Evolutionary conservation across 2,888 invertebrate genomes (phyloP).

Genomic region (Ferdinandea cuprea): DNA sequence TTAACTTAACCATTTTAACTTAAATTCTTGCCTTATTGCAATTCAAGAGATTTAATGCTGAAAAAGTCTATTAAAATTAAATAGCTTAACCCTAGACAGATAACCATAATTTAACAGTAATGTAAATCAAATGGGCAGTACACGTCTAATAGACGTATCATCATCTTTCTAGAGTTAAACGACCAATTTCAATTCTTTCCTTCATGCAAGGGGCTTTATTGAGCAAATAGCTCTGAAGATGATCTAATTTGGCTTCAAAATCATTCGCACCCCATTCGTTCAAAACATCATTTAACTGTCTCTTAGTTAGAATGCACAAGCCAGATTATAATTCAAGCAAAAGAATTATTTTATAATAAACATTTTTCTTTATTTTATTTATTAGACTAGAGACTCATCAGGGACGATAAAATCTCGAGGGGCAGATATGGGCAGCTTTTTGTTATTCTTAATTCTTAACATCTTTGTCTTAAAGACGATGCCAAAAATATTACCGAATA

Average conservation of each 20-base stretch:
- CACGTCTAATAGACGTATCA: no score
- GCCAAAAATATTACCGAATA: background rate
- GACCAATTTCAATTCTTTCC: slow-evolving; percentile 5
- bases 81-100: no score
- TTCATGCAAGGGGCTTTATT: background rate
- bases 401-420: no score
- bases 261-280: background rate
- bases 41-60: background rate
- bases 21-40: slow-evolving; percentile 10
- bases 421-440: background rate
- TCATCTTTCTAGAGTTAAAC: no score
- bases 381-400: no score
- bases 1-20: background rate
- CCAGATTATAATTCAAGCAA: background rate
- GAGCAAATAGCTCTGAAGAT: slow-evolving; percentile 1
- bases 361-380: background rate
- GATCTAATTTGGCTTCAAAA: background rate
- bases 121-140: no score
- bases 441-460: background rate
- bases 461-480: background rate
- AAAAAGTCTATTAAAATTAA: background rate
- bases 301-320: background rate
- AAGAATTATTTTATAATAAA: background rate
- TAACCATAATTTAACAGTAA: no score
- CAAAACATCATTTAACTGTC: slow-evolving; percentile 5